Percentiles rank a stretch among this genome's conserved stretches.
These are phyloP conservation scores for Brachylomia viminalis DNA, from an alignment of 2,888 invertebrate genomes.

Conservation along the genomic window DNA sequence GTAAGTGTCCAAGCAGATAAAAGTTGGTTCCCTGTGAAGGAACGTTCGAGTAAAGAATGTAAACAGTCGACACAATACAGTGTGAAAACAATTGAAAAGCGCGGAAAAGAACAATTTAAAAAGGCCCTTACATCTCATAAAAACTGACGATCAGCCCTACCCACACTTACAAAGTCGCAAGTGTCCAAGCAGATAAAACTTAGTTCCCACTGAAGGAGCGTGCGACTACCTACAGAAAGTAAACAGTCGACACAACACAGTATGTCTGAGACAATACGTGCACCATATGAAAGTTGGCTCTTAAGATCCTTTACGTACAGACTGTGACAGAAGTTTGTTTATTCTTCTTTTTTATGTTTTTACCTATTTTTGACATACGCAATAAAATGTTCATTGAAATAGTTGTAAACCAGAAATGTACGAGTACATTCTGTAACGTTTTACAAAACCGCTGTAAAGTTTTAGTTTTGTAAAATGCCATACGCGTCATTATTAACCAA, in stretches of 20 bases:
- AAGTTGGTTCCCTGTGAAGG: not conserved
- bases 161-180: too few species aligned
- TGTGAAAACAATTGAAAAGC: not conserved
- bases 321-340: constrained; percentile 26
- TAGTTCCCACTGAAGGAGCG: not conserved
- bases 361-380: not conserved
- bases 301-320: constrained; percentile 51
- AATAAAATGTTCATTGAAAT: not conserved
- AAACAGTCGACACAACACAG: constrained; percentile 24
- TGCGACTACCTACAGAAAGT: not conserved
- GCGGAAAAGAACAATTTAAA: not conserved
- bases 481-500: not conserved
- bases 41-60: not conserved
- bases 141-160: not conserved
- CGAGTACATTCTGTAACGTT: not conserved
- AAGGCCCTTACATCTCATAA: not conserved
- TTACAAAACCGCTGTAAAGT: not conserved
- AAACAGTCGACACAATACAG: not conserved
- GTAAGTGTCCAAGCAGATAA: not conserved
- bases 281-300: constrained; percentile 53
- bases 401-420: not conserved
- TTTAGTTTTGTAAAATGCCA: not conserved
- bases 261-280: constrained; percentile 51
- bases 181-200: constrained; percentile 8
- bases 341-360: not conserved